These are phyloP conservation scores for Mimumesa dahlbomi DNA, from an alignment of 2,888 invertebrate species.

Conservation along the genomic window DNA sequence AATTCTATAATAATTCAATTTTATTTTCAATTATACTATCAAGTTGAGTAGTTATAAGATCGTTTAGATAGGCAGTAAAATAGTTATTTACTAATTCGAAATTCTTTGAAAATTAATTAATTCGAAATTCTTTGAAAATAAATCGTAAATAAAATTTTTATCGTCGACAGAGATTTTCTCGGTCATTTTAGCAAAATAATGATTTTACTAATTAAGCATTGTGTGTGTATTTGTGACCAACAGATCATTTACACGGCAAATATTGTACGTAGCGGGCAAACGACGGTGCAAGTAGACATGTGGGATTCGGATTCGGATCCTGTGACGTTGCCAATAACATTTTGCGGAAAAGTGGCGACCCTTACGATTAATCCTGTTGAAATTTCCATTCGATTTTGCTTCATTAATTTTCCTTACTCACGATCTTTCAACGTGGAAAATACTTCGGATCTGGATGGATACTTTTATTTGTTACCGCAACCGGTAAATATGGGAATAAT, in stretches of 20 bases:
- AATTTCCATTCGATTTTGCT: constrained; percentile 83
- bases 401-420: constrained; percentile 82
- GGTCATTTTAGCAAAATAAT: no score
- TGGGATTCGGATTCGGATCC: constrained; percentile 83
- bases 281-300: constrained; percentile 82
- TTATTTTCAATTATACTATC: no score
- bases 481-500: constrained; percentile 75
- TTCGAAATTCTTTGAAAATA: no score
- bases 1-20: no score
- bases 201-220: no score
- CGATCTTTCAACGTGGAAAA: constrained; percentile 81
- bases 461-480: constrained; percentile 79
- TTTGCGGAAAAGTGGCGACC: constrained; percentile 81
- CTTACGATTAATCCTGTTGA: constrained; percentile 81
- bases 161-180: no score
- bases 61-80: no score
- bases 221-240: no score
- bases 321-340: constrained; percentile 82
- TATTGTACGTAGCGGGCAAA: constrained; percentile 76
- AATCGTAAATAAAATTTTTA: no score
- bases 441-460: constrained; percentile 81
- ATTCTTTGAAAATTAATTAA: no score
- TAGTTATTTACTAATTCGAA: no score
- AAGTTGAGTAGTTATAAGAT: no score
- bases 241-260: constrained; percentile 83